A percentile compares a stretch with the other conserved stretches of the same genome.
phyloP scores from a whole-genome alignment of 2,113 vertebrate species.

The Eulemur macaco region DNA sequence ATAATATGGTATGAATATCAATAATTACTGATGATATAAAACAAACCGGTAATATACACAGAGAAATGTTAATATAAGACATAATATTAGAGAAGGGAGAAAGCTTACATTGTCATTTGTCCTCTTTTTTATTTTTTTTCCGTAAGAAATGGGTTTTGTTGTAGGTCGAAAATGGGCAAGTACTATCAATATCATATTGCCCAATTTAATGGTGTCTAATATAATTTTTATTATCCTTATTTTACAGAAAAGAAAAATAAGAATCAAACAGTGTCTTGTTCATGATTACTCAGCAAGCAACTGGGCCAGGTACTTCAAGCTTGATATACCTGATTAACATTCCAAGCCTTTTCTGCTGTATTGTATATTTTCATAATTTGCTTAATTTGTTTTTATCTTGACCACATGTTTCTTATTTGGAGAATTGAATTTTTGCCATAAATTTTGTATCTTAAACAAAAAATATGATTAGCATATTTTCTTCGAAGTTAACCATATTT shows the following conservation, averaged over 20 bases:
- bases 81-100: background rate
- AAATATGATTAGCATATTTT: background rate
- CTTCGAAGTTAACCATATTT: background rate
- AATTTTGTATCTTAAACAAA: slow-evolving; percentile 29
- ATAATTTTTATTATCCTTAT: background rate
- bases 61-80: background rate
- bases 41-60: background rate
- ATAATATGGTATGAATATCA: background rate
- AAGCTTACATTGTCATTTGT: background rate
- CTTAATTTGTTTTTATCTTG: background rate
- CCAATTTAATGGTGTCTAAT: background rate
- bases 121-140: background rate
- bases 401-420: background rate
- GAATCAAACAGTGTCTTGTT: background rate
- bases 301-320: background rate
- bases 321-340: background rate
- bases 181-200: background rate
- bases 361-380: background rate
- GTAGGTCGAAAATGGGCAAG: background rate
- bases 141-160: background rate
- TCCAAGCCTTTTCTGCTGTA: background rate
- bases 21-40: background rate
- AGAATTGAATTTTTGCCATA: background rate
- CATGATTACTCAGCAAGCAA: background rate
- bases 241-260: background rate